phyloP scores from a whole-genome alignment of 2,888 invertebrate genomes.

The Thymelicus sylvestris region DNA sequence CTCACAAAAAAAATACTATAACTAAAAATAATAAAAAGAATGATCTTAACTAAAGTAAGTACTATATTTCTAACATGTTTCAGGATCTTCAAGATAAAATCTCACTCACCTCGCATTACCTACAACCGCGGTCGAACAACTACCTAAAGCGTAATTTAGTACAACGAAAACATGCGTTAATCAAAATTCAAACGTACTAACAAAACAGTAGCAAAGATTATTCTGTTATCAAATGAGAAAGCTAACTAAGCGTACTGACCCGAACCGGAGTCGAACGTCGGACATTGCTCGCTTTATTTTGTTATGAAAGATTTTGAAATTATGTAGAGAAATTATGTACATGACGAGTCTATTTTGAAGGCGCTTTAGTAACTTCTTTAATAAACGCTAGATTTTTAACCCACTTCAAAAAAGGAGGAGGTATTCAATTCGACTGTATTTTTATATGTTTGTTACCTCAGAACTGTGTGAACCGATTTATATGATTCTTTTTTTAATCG shows the following conservation, averaged over 20 bases:
- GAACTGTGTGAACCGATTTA: too few species aligned
- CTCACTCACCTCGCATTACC: too few species aligned
- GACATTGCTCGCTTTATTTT: neutral
- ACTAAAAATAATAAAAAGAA: too few species aligned
- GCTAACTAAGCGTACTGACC: slow-evolving; percentile 55
- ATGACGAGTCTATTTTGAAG: neutral
- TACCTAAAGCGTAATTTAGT: slow-evolving; percentile 20
- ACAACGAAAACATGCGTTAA: slow-evolving; percentile 31
- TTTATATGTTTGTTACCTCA: too few species aligned
- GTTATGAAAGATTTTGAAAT: neutral
- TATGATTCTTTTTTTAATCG: too few species aligned
- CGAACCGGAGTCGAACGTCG: slow-evolving; percentile 19
- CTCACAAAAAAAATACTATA: too few species aligned
- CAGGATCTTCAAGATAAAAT: too few species aligned
- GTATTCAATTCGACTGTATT: too few species aligned
- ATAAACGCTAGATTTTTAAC: neutral
- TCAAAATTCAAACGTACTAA: slow-evolving; percentile 35
- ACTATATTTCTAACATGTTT: too few species aligned
- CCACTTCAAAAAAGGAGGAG: too few species aligned
- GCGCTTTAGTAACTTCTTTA: neutral
- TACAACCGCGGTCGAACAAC: neutral
- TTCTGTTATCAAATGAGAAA: slow-evolving; percentile 49
- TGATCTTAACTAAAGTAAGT: too few species aligned
- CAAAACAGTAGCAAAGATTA: slow-evolving; percentile 54
- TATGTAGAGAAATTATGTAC: too few species aligned